These are phyloP conservation scores for Drosophila mulleri DNA, from an alignment of 2,888 invertebrate genomes.

Conservation along the genomic window DNA sequence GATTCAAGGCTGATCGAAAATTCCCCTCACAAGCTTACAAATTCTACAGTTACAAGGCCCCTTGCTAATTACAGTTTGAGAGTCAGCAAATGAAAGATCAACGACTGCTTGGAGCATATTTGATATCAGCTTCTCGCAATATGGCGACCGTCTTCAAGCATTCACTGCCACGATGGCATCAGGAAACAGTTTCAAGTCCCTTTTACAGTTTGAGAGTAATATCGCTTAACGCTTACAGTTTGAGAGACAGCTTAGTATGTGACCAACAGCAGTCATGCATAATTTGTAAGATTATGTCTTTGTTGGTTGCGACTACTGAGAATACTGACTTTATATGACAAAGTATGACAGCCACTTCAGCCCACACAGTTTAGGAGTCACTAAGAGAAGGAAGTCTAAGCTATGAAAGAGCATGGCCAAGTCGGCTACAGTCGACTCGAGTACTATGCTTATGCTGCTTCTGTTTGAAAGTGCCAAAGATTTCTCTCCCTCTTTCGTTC, in stretches of 20 bases:
- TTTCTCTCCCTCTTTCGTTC: too few relatives aligned
- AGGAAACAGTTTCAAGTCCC: background rate
- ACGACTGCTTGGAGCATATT: background rate
- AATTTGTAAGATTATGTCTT: too few relatives aligned
- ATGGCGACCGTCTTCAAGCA: background rate
- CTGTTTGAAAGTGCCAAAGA: constrained; percentile 6
- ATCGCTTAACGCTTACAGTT: too few relatives aligned
- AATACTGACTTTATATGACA: background rate
- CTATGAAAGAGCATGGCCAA: constrained; percentile 1
- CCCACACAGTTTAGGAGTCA: background rate
- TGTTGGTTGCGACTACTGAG: too few relatives aligned
- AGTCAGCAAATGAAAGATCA: background rate
- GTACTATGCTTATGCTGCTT: background rate
- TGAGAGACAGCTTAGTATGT: too few relatives aligned
- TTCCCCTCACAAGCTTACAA: too few relatives aligned
- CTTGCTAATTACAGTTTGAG: background rate
- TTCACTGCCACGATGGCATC: too few relatives aligned
- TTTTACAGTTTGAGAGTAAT: background rate
- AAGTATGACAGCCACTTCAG: background rate
- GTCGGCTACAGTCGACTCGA: constrained; percentile 3
- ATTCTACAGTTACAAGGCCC: background rate
- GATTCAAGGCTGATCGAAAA: background rate
- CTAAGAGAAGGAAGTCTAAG: background rate
- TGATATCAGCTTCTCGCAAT: background rate
- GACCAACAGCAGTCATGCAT: too few relatives aligned